Evolutionary conservation across 2,113 vertebrate genomes (phyloP), one percentile per base, ranked within the genome.

Genomic region (Promerops cafer): DNA sequence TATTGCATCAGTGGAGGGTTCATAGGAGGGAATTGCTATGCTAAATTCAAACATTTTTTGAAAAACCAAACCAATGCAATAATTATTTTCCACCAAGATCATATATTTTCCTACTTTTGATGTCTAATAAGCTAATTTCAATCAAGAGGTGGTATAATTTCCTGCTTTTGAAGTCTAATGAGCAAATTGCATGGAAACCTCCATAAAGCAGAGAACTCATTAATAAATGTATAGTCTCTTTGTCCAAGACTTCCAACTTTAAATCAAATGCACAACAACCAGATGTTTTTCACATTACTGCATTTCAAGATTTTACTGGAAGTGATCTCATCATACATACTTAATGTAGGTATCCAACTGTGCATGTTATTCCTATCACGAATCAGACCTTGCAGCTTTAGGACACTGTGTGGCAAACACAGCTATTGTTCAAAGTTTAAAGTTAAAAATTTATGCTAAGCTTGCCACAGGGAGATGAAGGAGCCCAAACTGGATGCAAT

Each of bases 201-300:
- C 90, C 59, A 65, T 82, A 94, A 96, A 93, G 54, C 85, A 54
- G 61, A 86, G 84, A 97, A 95, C 85, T 91, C 96, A 93, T 96
- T 96, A 97, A 96, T 95, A 97, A 97, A 97, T 92, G 87, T 89
- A 94, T 95, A 70, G 94, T 88, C 71, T 79, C 92, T 96, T 97
- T 97, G 94, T 77, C 91, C 91, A 64, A 72, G 93, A 89, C 95
- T 96, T 97, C 98, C 97, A 98, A 95, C 96, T 96, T 97, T 97
- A 97, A 98, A 97, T 97, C 97, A 98, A 97, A 97, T 4, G 50
- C 86, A 93, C 94, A 93, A 95, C 93, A 90, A 87, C 97, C 98
- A 98, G 98, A 98, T 98, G 98, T 96, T 98, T 98, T 97, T 97
- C 97, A 83, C 98, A 98, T 98, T 97, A 97, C 97, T 96, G 81